A percentile compares a stretch with the other conserved stretches of the same genome.
These are phyloP conservation scores for Parelbella ahira DNA, from an alignment of 2,888 invertebrate species.

Conservation along the genomic window DNA sequence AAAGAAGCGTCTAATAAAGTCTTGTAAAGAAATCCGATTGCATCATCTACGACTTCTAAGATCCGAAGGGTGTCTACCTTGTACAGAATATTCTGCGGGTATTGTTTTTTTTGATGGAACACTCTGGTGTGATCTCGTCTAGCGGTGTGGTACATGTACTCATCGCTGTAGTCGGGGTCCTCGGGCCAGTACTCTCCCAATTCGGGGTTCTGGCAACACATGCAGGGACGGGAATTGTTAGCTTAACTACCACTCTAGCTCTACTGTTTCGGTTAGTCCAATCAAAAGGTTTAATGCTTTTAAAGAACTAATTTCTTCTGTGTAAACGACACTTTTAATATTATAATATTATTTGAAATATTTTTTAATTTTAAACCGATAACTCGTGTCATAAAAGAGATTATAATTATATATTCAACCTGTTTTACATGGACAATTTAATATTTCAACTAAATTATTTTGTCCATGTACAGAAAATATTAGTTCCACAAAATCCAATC, in stretches of 20 bases:
- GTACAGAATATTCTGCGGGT: conserved; percentile 74
- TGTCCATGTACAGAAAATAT: conserved; percentile 17
- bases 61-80: conserved; percentile 55
- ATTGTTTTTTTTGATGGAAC: conserved; percentile 76
- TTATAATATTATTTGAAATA: background rate
- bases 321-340: background rate
- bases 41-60: conserved; percentile 26
- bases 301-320: conserved; percentile 9
- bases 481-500: conserved; percentile 14
- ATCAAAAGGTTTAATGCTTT: conserved; percentile 10
- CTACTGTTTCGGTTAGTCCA: conserved; percentile 26
- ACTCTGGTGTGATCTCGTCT: conserved; percentile 69
- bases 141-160: conserved; percentile 78
- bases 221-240: conserved; percentile 57
- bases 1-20: too few relatives aligned
- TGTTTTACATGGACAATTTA: too few relatives aligned
- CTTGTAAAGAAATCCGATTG: conserved; percentile 11
- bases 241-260: conserved; percentile 38
- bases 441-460: too few relatives aligned
- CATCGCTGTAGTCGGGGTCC: conserved; percentile 72
- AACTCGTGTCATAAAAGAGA: too few relatives aligned
- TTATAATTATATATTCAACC: too few relatives aligned
- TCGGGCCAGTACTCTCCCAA: conserved; percentile 65
- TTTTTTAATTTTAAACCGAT: too few relatives aligned
- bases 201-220: conserved; percentile 60